Conservation (phyloP, 2,888 invertebrate genomes). For the Malthinus seriepunctatus region DNA sequence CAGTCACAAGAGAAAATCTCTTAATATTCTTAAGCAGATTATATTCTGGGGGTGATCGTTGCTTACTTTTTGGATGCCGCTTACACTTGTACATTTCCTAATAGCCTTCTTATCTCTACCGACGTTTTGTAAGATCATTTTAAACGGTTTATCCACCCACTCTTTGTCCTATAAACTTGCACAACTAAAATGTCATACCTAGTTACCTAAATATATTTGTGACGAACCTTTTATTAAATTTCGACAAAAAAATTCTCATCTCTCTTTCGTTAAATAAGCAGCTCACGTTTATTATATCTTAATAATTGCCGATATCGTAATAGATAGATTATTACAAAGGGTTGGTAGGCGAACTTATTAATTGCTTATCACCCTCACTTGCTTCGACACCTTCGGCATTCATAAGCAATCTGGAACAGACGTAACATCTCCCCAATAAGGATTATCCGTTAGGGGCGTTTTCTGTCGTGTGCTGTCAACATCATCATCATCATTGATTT, state of each 20-base stretch:
- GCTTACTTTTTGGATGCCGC: conserved; percentile 33
- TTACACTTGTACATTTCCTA: conserved; percentile 39
- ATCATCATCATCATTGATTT: conserved; percentile 29
- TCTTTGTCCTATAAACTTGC: conserved; percentile 31
- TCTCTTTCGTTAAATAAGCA: not conserved
- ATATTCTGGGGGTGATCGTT: conserved; percentile 44
- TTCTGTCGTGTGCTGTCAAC: conserved; percentile 29
- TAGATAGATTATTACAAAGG: conserved; percentile 28
- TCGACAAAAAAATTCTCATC: not conserved
- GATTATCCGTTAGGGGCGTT: conserved; percentile 42
- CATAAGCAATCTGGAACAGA: conserved; percentile 53
- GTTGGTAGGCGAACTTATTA: conserved; percentile 47
- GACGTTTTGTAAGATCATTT: conserved; percentile 46
- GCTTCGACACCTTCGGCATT: conserved; percentile 54
- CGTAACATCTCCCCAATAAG: conserved; percentile 50
- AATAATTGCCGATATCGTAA: conserved; percentile 8
- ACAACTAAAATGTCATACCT: conserved; percentile 15
- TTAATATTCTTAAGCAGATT: conserved; percentile 55
- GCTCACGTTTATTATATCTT: conserved; percentile 3
- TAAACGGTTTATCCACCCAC: conserved; percentile 53
- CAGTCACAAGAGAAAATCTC: conserved; percentile 49
- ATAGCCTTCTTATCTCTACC: conserved; percentile 40
- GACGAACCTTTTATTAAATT: no score
- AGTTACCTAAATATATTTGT: conserved; percentile 7
- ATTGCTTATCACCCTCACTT: conserved; percentile 53